Base-by-base conservation (phyloP, 2,888 invertebrate genomes). In the Drosophila borborema region DNA sequence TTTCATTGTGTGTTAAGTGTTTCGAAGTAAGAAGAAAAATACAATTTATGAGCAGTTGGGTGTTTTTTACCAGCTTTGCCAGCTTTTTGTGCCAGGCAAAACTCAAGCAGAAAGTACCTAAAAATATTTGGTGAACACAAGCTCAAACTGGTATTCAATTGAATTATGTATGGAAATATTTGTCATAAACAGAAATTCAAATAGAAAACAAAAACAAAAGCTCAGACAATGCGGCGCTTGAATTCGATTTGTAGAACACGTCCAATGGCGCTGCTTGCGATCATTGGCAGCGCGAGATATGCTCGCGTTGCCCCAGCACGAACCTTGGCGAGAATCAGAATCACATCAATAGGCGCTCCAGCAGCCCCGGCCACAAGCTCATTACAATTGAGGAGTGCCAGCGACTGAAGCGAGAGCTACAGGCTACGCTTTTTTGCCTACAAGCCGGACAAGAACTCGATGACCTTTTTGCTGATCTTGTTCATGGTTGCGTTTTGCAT, bases 31-130 rank as follows among this genome's bases (percentile, higher is more conserved):
- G 53, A 45, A 36, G 40, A 70, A 85, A 82, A 61, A 63, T 53
- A 54, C 77, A 77, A 88, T 86, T 75, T 80, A 82, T 86, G 73
- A 67, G 65, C 62, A 60, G 51, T 71, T 68, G 68, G 45, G 51
- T 62, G 59, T 14, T 74, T 61, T 61, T 14, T 9, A 45, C 55
- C 43, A 5, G 28, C 28, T 56, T 77, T 66, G 38, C 51, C 63
- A 64, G 49, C 46, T 23, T 23, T 63, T 45, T 60, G 36, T 60
- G 34, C 51, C 12, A n/a, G 49, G 23, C 53, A 62, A 45, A 51
- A 55, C 16, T 8, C 51, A 41, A 38, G 16, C 14, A 43, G 31
- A 6, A 51, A 6, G 20, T 46, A 38, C n/a, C 23, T 49, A 38
- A 40, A 2, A 12, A 41, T 41, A 41, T 8, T 41, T 41, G n/a